Conservation (phyloP, 2,113 vertebrate species). For the Melanotaenia duboulayi region DNA sequence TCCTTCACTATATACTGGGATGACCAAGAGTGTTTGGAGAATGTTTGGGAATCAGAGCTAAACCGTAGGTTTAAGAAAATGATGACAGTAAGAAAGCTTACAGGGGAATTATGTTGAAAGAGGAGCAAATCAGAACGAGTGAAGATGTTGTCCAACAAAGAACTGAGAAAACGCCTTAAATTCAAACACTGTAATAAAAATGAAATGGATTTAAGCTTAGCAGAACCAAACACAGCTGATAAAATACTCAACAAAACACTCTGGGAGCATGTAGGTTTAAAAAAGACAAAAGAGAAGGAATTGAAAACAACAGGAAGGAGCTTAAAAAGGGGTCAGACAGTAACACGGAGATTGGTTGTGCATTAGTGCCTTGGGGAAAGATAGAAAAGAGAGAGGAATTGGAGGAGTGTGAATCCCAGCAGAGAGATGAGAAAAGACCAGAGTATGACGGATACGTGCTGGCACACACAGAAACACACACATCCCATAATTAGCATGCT, state of each 20-base stretch:
- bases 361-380: conserved; percentile 32
- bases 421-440: conserved; percentile 38
- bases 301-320: conserved; percentile 39
- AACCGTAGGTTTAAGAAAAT: too few species aligned
- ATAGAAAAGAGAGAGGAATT: conserved; percentile 22
- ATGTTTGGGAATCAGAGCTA: not conserved
- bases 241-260: conserved; percentile 2
- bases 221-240: conserved; percentile 43
- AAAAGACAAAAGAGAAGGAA: conserved; percentile 14
- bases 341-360: conserved; percentile 29
- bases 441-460: conserved; percentile 45
- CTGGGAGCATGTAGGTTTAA: conserved; percentile 5
- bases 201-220: conserved; percentile 12
- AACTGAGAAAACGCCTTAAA: too few species aligned
- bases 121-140: too few species aligned
- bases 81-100: too few species aligned
- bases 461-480: conserved; percentile 55
- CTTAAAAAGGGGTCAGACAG: conserved; percentile 14
- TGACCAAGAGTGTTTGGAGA: not conserved
- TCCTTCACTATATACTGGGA: too few species aligned
- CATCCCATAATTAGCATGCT: conserved; percentile 78
- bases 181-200: not conserved
- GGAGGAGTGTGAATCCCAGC: conserved; percentile 43
- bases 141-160: too few species aligned
- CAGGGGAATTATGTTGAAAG: too few species aligned